These are phyloP conservation scores for Lucifuga dentata DNA, from an alignment of 2,113 vertebrate species.

Conservation along the genomic window DNA sequence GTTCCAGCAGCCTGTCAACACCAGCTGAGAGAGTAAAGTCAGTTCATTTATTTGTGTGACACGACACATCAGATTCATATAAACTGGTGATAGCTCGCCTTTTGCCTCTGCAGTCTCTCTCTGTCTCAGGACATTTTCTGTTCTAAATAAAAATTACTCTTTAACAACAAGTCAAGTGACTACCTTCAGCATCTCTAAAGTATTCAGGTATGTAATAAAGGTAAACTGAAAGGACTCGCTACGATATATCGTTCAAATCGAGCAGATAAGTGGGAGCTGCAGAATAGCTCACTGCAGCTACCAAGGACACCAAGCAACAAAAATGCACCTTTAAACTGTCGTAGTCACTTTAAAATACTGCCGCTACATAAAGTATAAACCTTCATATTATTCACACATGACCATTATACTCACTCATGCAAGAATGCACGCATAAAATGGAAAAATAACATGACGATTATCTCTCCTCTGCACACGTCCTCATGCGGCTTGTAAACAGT, in stretches of 20 bases:
- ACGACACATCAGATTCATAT: too few relatives aligned
- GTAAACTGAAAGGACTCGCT: conserved; percentile 17
- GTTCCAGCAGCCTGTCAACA: too few relatives aligned
- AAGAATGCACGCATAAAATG: not conserved
- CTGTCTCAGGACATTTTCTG: conserved; percentile 19
- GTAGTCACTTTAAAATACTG: too few relatives aligned
- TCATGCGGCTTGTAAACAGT: too few relatives aligned
- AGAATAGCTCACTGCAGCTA: conserved; percentile 12
- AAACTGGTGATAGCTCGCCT: too few relatives aligned
- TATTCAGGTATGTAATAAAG: conserved; percentile 11
- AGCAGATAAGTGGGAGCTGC: conserved; percentile 29
- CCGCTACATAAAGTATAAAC: too few relatives aligned
- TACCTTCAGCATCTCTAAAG: conserved; percentile 8
- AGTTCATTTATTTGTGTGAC: too few relatives aligned
- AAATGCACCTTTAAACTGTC: too few relatives aligned
- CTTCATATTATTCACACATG: not conserved
- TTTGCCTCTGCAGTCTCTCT: too few relatives aligned
- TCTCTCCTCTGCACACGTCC: conserved; percentile 1
- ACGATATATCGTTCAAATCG: too few relatives aligned
- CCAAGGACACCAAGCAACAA: not conserved
- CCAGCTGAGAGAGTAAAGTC: too few relatives aligned
- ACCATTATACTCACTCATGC: too few relatives aligned
- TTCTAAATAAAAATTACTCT: conserved; percentile 28
- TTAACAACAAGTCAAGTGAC: conserved; percentile 20
- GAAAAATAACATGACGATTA: not conserved